phyloP scores from a whole-genome alignment of 2,888 invertebrate species.

The Drosophila planitibia region DNA sequence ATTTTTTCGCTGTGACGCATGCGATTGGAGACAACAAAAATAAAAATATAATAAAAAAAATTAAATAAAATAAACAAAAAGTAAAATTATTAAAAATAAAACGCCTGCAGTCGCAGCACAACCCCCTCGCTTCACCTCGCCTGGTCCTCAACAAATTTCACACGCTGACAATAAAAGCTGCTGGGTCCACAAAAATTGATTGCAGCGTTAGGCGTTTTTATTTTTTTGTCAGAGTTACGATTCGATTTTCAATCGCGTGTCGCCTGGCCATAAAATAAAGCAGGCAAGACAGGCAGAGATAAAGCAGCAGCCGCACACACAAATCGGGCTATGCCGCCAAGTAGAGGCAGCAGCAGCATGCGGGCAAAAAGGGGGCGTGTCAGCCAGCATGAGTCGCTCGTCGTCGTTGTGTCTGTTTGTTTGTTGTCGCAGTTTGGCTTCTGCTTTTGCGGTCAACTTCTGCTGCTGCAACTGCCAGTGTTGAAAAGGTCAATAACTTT shows the following conservation, averaged over 20 bases:
- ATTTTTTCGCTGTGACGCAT: conserved; percentile 11
- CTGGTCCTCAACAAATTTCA: conserved; percentile 45
- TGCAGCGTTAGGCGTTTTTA: conserved; percentile 30
- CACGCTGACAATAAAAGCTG: conserved; percentile 55
- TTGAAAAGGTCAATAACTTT: conserved; percentile 68
- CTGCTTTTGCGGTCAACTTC: conserved; percentile 37
- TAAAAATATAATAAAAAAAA: neutral
- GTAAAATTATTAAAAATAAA: neutral
- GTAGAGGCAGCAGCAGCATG: conserved; percentile 30
- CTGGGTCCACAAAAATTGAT: conserved; percentile 37
- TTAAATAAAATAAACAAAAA: neutral
- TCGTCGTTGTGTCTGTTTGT: neutral
- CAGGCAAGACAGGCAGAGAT: neutral
- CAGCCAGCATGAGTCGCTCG: conserved; percentile 48
- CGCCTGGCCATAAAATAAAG: conserved; percentile 65
- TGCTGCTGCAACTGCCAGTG: conserved; percentile 20
- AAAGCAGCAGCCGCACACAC: conserved; percentile 15
- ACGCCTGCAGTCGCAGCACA: conserved; percentile 65
- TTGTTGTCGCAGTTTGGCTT: conserved; percentile 33
- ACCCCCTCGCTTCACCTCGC: conserved; percentile 13
- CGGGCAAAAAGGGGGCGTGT: conserved; percentile 50
- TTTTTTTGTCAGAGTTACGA: conserved; percentile 26
- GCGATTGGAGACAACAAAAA: conserved; percentile 18
- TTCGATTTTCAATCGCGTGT: conserved; percentile 75
- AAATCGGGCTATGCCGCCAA: conserved; percentile 56